These are phyloP conservation scores for Cyclura pinguis DNA, from an alignment of 2,797 vertebrate species.

Conservation along the genomic window DNA sequence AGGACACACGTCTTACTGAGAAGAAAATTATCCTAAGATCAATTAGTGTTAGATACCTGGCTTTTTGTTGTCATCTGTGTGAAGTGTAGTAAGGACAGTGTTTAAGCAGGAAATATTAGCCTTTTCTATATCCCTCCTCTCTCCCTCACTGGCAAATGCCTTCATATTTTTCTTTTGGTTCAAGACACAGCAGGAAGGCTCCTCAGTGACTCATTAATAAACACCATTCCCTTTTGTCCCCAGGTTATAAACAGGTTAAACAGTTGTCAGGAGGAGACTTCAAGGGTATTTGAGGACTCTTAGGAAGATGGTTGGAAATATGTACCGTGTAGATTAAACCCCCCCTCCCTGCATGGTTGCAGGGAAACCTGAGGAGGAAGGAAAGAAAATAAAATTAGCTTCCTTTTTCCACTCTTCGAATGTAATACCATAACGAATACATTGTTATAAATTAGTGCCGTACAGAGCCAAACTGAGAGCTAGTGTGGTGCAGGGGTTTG, in stretches of 20 bases:
- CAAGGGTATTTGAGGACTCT: not conserved
- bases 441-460: too few species aligned
- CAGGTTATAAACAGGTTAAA: not conserved
- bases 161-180: not conserved
- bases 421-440: not conserved
- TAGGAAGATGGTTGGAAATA: too few species aligned
- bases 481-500: too few species aligned
- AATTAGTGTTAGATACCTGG: not conserved
- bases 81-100: not conserved
- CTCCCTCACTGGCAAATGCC: not conserved
- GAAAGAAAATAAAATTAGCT: not conserved
- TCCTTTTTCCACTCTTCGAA: not conserved
- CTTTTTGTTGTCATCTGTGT: not conserved
- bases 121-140: not conserved
- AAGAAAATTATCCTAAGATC: not conserved
- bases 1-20: not conserved
- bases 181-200: not conserved
- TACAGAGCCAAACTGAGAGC: not conserved
- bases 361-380: not conserved
- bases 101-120: not conserved
- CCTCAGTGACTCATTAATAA: not conserved
- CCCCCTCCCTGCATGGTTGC: not conserved
- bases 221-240: not conserved
- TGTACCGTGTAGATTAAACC: too few species aligned
- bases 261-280: not conserved